Conservation (phyloP, 2,113 vertebrate genomes). For the Shinisaurus crocodilurus region DNA sequence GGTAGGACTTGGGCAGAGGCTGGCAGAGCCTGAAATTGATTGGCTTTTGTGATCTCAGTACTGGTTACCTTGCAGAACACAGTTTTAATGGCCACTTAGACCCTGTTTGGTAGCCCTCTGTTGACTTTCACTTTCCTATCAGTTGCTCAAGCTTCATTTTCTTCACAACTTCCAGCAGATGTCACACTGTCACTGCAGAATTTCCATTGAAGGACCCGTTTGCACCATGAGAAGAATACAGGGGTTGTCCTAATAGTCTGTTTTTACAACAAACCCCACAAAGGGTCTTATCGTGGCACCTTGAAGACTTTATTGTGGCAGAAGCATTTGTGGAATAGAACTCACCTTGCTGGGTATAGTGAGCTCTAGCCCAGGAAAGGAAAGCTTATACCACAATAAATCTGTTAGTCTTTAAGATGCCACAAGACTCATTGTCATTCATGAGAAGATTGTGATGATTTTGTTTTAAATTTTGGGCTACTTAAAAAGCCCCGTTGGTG, state of each 20-base stretch:
- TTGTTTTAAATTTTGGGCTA: background rate
- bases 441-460: background rate
- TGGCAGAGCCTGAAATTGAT: background rate
- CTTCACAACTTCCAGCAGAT: slow-evolving; percentile 54
- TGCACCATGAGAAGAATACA: background rate
- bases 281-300: background rate
- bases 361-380: background rate
- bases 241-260: background rate
- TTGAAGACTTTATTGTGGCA: background rate
- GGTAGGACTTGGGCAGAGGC: background rate
- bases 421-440: background rate
- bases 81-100: background rate
- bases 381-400: background rate
- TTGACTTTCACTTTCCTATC: background rate
- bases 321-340: background rate
- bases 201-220: background rate
- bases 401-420: background rate
- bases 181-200: slow-evolving; percentile 64
- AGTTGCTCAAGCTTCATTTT: background rate
- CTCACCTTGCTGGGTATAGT: background rate
- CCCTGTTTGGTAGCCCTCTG: background rate
- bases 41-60: background rate
- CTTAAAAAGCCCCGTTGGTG: background rate
- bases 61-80: no score
- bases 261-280: background rate